These are phyloP conservation scores for Synanthedon vespiformis DNA, from an alignment of 2,888 invertebrate genomes.

Conservation along the genomic window DNA sequence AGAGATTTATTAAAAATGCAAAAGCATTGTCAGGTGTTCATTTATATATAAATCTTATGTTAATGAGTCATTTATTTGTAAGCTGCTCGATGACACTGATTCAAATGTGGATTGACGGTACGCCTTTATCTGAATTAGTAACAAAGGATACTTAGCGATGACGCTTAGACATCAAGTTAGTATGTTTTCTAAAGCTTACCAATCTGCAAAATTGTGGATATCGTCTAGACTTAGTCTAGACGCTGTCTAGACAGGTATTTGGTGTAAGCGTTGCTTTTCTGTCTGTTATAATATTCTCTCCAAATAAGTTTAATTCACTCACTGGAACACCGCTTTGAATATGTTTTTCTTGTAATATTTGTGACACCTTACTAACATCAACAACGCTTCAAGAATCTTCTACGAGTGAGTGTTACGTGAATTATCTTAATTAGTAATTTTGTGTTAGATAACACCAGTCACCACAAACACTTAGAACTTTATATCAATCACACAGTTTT, in stretches of 20 bases:
- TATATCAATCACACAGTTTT: no score
- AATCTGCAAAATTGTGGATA: slow-evolving; percentile 35
- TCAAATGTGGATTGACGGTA: background rate
- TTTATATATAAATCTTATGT: background rate
- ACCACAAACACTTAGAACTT: no score
- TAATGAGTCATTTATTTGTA: background rate
- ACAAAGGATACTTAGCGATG: background rate
- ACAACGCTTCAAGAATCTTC: no score
- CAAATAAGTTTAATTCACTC: slow-evolving; percentile 22
- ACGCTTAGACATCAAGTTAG: background rate
- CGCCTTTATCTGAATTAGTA: background rate
- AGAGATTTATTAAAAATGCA: background rate
- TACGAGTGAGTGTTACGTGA: no score
- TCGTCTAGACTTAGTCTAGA: slow-evolving; percentile 66
- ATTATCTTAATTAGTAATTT: no score
- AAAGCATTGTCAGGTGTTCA: background rate
- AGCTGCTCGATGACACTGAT: background rate
- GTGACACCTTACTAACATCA: no score
- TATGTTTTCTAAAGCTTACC: slow-evolving; percentile 3
- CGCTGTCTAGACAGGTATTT: slow-evolving; percentile 66
- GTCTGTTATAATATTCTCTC: slow-evolving; percentile 39
- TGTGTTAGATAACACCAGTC: no score
- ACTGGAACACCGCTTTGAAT: no score
- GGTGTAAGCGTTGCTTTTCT: slow-evolving; percentile 31
- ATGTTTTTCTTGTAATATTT: no score